A percentile compares a stretch with the other conserved stretches of the same genome.
phyloP scores from a whole-genome alignment of 2,888 invertebrate genomes.

The Hyposoter didymator region DNA sequence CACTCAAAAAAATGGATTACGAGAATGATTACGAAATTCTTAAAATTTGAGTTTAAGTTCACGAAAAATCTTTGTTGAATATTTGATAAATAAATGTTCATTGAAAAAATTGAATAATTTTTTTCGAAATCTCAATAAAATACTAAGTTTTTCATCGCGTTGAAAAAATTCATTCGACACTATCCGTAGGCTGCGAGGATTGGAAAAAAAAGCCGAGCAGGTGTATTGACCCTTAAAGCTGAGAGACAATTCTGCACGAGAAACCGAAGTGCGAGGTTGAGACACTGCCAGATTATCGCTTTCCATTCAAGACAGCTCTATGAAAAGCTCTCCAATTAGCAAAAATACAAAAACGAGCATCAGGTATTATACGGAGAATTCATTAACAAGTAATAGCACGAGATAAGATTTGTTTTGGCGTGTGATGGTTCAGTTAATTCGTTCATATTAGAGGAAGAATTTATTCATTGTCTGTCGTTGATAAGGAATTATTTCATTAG shows the following conservation, averaged over 20 bases:
- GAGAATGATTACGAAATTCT: not conserved
- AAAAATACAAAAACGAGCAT: not conserved
- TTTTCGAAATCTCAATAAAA: not conserved
- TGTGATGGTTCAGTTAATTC: not conserved
- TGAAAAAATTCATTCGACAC: slow-evolving; percentile 12
- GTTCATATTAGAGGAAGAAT: not conserved
- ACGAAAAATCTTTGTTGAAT: not conserved
- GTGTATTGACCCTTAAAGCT: slow-evolving; percentile 70
- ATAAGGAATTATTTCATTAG: not conserved
- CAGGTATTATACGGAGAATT: not conserved
- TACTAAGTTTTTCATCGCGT: not conserved
- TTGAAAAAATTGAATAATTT: not conserved
- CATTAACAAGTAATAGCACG: slow-evolving; percentile 35
- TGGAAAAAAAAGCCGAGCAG: slow-evolving; percentile 23
- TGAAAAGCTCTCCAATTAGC: not conserved
- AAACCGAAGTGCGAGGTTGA: slow-evolving; percentile 55
- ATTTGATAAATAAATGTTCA: not conserved
- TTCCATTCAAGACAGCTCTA: slow-evolving; percentile 37
- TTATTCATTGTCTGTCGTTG: not conserved
- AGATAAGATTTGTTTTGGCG: not conserved
- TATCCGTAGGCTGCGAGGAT: not conserved
- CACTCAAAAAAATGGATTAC: not conserved
- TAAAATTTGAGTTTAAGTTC: not conserved
- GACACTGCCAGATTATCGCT: slow-evolving; percentile 61
- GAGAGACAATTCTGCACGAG: slow-evolving; percentile 47